Percentiles rank a stretch among this genome's conserved stretches.
Conservation (phyloP, 2,888 invertebrate genomes). For the Alloplasta piceator region DNA sequence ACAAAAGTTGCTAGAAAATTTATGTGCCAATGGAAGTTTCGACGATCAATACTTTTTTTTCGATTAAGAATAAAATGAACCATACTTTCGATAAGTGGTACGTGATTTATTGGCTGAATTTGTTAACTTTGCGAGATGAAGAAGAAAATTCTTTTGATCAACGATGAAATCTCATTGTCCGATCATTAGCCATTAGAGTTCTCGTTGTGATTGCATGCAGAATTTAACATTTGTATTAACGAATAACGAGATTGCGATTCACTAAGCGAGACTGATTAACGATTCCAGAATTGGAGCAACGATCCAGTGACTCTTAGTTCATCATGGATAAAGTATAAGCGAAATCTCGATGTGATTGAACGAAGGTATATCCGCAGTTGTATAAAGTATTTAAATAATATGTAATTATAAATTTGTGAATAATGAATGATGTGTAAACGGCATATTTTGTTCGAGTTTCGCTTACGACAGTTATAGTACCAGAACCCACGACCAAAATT, state of each 20-base stretch:
- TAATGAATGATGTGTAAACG: slow-evolving; percentile 33
- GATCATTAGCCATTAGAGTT: background rate
- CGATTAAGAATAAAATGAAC: slow-evolving; percentile 32
- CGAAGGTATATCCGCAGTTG: slow-evolving; percentile 44
- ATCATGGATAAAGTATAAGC: slow-evolving; percentile 35
- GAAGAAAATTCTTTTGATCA: slow-evolving; percentile 1
- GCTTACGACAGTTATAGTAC: too few relatives aligned
- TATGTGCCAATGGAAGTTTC: slow-evolving; percentile 50
- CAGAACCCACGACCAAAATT: too few relatives aligned
- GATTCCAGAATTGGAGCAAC: slow-evolving; percentile 39
- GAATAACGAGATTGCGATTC: slow-evolving; percentile 7
- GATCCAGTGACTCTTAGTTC: slow-evolving; percentile 35
- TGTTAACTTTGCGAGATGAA: background rate
- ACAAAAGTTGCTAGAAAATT: slow-evolving; percentile 30
- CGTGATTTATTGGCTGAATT: slow-evolving; percentile 22
- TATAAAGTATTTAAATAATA: slow-evolving; percentile 52
- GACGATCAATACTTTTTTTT: slow-evolving; percentile 18
- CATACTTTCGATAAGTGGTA: slow-evolving; percentile 14
- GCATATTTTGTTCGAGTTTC: slow-evolving; percentile 15
- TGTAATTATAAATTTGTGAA: slow-evolving; percentile 51
- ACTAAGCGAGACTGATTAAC: slow-evolving; percentile 30
- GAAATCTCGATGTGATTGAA: slow-evolving; percentile 52
- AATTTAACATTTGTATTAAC: background rate
- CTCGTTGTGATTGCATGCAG: background rate
- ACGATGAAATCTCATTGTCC: background rate